A percentile compares a stretch with the other conserved stretches of the same genome.
Evolutionary conservation across 2,113 vertebrate genomes (phyloP).

Genomic region (Muntiacus reevesi): DNA sequence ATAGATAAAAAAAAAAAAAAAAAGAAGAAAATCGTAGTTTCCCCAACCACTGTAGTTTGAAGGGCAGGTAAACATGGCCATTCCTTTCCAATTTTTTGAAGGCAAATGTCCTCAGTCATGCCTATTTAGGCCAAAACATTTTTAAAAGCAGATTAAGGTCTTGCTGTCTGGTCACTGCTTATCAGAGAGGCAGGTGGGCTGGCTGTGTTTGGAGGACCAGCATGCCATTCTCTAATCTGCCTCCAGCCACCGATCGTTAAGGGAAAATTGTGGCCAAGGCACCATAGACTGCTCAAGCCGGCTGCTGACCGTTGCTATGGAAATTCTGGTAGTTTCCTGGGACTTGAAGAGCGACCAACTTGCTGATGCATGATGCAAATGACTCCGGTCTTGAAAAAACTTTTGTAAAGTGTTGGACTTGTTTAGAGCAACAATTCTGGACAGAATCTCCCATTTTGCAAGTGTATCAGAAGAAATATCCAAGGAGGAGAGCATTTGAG

Average conservation of each 20-base stretch:
- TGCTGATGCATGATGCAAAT: background rate
- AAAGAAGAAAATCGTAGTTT: background rate
- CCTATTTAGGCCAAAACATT: background rate
- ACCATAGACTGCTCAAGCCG: background rate
- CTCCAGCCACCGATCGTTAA: background rate
- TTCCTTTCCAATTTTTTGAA: background rate
- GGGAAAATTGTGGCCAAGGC: background rate
- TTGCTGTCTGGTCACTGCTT: background rate
- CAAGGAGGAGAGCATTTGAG: background rate
- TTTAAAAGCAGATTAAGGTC: background rate
- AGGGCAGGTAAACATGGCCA: rapidly evolving
- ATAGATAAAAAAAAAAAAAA: background rate
- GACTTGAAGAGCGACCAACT: background rate
- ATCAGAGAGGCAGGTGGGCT: background rate
- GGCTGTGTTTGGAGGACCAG: background rate
- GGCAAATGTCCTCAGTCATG: background rate
- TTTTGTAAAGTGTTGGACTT: background rate
- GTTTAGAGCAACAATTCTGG: background rate
- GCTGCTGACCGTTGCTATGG: background rate
- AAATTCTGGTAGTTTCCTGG: background rate
- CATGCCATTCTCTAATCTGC: background rate
- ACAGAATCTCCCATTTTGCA: background rate
- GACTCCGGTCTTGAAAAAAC: background rate
- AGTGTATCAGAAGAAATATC: background rate
- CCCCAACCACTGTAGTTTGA: background rate